Percentiles rank a stretch among this genome's conserved stretches.
These are phyloP conservation scores for Amphipyra berbera DNA, from an alignment of 2,888 invertebrate genomes.

Conservation along the genomic window DNA sequence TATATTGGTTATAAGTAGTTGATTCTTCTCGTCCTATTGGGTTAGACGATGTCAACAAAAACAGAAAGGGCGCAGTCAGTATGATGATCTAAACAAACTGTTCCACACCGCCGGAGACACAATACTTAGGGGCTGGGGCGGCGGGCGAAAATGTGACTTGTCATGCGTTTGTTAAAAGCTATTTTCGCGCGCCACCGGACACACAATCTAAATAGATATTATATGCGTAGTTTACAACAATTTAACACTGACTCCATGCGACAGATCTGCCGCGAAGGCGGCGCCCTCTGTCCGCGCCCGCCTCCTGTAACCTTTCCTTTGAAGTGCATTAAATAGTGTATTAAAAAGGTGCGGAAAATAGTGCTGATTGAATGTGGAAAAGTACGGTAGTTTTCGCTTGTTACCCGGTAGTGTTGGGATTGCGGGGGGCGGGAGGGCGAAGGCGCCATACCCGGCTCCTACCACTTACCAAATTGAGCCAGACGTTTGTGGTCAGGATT, in stretches of 20 bases:
- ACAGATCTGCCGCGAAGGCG: conserved; percentile 84
- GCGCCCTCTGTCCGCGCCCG: conserved; percentile 81
- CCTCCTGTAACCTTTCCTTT: conserved; percentile 75
- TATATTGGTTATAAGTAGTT: conserved; percentile 98
- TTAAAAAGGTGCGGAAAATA: conserved; percentile 58
- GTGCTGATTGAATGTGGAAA: conserved; percentile 60
- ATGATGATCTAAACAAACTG: conserved; percentile 83
- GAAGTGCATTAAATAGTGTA: conserved; percentile 64
- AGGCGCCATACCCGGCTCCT: conserved; percentile 85
- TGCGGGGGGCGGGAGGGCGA: conserved; percentile 79
- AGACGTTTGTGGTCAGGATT: conserved; percentile 99
- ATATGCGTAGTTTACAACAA: conserved; percentile 81
- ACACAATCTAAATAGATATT: conserved; percentile 82
- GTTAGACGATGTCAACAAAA: conserved; percentile 92
- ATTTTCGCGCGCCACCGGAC: conserved; percentile 78
- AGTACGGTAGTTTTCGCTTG: conserved; percentile 48
- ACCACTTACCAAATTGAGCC: conserved; percentile 99
- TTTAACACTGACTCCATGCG: conserved; percentile 88
- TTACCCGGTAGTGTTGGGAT: conserved; percentile 58
- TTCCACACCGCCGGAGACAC: conserved; percentile 80
- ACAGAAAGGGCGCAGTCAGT: conserved; percentile 91
- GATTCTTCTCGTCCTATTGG: conserved; percentile 98
- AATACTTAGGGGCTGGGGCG: conserved; percentile 75
- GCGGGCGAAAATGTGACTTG: conserved; percentile 69
- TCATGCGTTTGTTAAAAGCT: conserved; percentile 71